Percentiles rank a stretch among this genome's conserved stretches.
phyloP scores from a whole-genome alignment of 2,888 invertebrate genomes.

The Strigamia maritima region DNA sequence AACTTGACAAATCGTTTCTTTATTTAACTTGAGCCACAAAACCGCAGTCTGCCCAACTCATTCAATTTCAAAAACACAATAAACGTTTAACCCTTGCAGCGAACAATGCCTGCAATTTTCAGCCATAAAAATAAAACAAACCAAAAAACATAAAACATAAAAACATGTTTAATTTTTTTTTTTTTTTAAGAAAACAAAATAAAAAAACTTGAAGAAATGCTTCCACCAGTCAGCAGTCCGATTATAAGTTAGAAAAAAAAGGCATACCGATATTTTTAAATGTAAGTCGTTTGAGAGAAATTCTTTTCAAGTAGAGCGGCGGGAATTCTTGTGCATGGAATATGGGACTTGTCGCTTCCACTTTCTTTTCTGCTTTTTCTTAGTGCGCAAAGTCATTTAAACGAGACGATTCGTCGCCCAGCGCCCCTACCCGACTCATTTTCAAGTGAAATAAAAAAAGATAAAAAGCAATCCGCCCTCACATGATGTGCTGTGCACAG shows the following conservation, averaged over 20 bases:
- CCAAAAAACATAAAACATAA: too few relatives aligned
- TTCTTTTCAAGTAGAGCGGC: constrained; percentile 16
- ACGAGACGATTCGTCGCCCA: background rate
- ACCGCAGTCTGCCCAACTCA: too few relatives aligned
- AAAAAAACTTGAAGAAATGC: too few relatives aligned
- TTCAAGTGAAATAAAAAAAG: constrained; percentile 1
- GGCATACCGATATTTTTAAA: background rate
- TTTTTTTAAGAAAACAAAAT: too few relatives aligned
- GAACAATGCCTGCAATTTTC: too few relatives aligned
- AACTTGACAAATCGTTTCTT: too few relatives aligned
- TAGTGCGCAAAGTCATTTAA: background rate
- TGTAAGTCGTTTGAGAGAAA: constrained; percentile 2
- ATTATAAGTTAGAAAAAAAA: background rate
- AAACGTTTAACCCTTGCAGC: too few relatives aligned
- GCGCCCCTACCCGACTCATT: constrained; percentile 13
- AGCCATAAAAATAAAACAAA: too few relatives aligned
- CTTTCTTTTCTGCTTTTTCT: background rate
- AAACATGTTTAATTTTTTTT: background rate
- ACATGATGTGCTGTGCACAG: background rate
- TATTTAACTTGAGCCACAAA: too few relatives aligned
- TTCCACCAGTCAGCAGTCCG: background rate
- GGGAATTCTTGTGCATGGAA: constrained; percentile 11
- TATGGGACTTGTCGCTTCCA: constrained; percentile 16
- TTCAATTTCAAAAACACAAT: too few relatives aligned
- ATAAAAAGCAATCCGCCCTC: background rate